Evolutionary conservation across 2,113 vertebrate genomes (phyloP).

Genomic region (Pyxicephalus adspersus): DNA sequence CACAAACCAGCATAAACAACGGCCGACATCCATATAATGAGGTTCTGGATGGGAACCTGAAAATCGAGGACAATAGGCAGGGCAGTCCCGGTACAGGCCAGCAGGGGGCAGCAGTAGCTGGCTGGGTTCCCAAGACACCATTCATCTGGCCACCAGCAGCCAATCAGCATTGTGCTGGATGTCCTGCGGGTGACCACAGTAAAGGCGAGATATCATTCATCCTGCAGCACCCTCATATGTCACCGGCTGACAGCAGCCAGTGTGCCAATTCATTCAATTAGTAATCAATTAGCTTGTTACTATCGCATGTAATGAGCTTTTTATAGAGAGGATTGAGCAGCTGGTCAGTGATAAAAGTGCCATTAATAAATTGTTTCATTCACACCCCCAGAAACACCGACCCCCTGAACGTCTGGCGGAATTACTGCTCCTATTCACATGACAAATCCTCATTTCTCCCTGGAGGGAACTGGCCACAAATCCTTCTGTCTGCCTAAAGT

Average conservation of each 20-base stretch:
- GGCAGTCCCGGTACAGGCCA: not conserved
- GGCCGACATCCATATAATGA: too few species aligned
- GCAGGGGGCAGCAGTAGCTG: not conserved
- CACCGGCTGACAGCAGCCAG: conserved; percentile 89
- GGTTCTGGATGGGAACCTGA: too few species aligned
- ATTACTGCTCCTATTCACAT: conserved; percentile 81
- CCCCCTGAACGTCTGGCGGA: conserved; percentile 73
- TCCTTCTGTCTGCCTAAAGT: not conserved
- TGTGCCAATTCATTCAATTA: conserved; percentile 99
- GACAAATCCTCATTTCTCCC: conserved; percentile 62
- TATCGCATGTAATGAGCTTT: conserved; percentile 99
- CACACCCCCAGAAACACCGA: conserved; percentile 64
- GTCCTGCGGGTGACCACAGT: conserved; percentile 79
- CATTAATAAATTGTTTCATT: conserved; percentile 79
- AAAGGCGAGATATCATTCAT: conserved; percentile 80
- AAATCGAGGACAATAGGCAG: too few species aligned
- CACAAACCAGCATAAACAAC: not conserved
- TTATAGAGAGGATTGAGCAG: conserved; percentile 96
- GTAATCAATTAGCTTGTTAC: conserved; percentile 99
- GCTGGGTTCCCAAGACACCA: conserved; percentile 67
- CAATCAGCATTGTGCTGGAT: conserved; percentile 85
- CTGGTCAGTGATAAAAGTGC: conserved; percentile 91
- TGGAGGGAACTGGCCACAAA: not conserved
- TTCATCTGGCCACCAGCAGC: conserved; percentile 72
- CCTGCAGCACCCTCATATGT: conserved; percentile 86